Base-by-base conservation (phyloP, 2,113 vertebrate genomes). In the Jacana jacana region DNA sequence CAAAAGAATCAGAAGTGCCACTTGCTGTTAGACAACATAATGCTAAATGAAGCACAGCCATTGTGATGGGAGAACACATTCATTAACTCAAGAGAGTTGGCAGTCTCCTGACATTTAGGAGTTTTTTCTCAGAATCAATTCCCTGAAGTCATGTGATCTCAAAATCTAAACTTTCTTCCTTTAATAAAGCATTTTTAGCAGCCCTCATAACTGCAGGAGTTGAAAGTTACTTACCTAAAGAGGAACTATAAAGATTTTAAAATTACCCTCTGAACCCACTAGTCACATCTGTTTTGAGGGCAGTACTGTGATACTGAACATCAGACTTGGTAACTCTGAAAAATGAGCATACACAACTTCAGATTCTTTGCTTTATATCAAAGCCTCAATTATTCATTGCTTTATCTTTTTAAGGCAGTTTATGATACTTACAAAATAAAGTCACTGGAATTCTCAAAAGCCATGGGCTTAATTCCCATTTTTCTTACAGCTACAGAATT, bases 21-120 rank as follows among this genome's bases (percentile, higher is more conserved):
- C 95, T 96, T 95, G 95, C 96, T 97, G 95, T 96, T 88, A 96
- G 95, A 95, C 95, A 97, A 96, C 96, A 95, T 94, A 92, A 95
- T 95, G 91, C 93, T 89, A 96, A 97, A 93, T 90, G 92, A 95
- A 96, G 95, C 92, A 93, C 95, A 96, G 65, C 83, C 83, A 93
- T 96, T 96, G 96, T 96, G 91, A 93, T 54, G 76, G 95, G 86
- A 94, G 92, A 96, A 95, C 92, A 95, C 91, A 86, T 61, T 95
- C 93, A 97, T 96, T 96, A 97, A 88, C 86, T 93, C 93, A 94
- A 95, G 93, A 88, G 89, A 94, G 86, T 28, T 96, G 92, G 96
- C 88, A 95, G 91, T 93, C 96, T 96, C 92, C 82, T 92, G 88
- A 68, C 81, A 91, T 95, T 87, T 63, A 65, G 68, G 52, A 84